Conservation (phyloP, 2,113 vertebrate genomes). For the Sardina pilchardus region DNA sequence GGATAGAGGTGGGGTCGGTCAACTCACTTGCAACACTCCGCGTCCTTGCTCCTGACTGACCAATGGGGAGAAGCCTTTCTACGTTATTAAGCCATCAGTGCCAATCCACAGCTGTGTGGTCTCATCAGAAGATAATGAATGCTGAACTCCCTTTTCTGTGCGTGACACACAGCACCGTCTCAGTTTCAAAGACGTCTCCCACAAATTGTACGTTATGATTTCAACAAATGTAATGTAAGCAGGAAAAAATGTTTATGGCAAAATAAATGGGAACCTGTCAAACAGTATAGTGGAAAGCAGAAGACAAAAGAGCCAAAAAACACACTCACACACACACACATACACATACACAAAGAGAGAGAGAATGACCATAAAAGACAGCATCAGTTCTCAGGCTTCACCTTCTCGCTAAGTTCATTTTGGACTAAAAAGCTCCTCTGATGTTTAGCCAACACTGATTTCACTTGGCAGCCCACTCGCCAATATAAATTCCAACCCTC, state of each 20-base stretch:
- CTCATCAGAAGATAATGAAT: background rate
- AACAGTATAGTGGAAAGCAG: background rate
- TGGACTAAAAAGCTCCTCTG: background rate
- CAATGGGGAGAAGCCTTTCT: background rate
- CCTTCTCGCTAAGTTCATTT: slow-evolving; percentile 9
- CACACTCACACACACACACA: background rate
- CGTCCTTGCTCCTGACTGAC: background rate
- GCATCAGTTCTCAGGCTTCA: background rate
- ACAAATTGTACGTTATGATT: background rate
- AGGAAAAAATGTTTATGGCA: background rate
- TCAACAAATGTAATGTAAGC: background rate
- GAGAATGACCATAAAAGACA: background rate
- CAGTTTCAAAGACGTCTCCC: background rate
- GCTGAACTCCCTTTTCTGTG: background rate
- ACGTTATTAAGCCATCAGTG: background rate
- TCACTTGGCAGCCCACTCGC: slow-evolving; percentile 2
- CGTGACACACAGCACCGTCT: background rate
- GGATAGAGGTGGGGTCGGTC: background rate
- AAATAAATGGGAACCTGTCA: background rate
- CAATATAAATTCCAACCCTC: slow-evolving; percentile 5
- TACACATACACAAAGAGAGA: background rate
- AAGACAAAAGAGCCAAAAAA: background rate
- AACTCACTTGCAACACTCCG: background rate
- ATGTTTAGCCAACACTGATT: slow-evolving; percentile 7
- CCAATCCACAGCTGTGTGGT: background rate